Evolutionary conservation across 2,113 vertebrate species (phyloP).

Genomic region (Pithys albifrons): DNA sequence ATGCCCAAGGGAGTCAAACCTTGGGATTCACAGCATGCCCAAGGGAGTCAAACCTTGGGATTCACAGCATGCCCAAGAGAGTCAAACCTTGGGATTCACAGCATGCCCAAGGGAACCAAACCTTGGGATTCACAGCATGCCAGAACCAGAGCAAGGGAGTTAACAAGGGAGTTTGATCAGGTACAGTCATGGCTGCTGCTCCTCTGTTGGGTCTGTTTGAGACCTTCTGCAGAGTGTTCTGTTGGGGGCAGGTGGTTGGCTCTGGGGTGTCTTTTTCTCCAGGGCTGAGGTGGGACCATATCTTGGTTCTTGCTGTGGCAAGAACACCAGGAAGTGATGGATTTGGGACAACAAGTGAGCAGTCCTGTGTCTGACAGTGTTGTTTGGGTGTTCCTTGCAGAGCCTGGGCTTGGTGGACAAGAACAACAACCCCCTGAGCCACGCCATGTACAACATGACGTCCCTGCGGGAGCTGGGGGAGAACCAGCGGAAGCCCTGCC

Average conservation of each 20-base stretch:
- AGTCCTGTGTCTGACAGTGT: not conserved
- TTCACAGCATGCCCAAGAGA: not conserved
- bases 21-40: too few species aligned
- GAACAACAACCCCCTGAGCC: constrained; percentile 89
- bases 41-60: too few species aligned
- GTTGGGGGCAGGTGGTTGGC: not conserved
- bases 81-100: not conserved
- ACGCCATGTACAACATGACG: constrained; percentile 88
- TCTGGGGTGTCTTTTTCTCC: not conserved
- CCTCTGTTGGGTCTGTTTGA: not conserved
- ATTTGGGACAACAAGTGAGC: not conserved
- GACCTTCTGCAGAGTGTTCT: accelerated
- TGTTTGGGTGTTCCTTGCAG: constrained; percentile 63
- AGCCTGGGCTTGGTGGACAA: constrained; percentile 88
- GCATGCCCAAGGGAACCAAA: not conserved
- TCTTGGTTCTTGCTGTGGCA: not conserved
- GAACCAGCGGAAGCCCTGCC: constrained; percentile 82
- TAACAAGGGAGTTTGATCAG: not conserved
- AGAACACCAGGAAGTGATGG: not conserved
- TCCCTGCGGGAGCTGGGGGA: constrained; percentile 82
- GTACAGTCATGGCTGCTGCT: not conserved
- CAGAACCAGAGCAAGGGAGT: not conserved
- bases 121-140: not conserved
- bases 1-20: too few species aligned
- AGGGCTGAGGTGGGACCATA: accelerated